Evolutionary conservation across 1,140 invertebrate genomes (phyloP), one percentile per base, ranked within the genome.

Genomic region (Drosophila tsacasi): DNA sequence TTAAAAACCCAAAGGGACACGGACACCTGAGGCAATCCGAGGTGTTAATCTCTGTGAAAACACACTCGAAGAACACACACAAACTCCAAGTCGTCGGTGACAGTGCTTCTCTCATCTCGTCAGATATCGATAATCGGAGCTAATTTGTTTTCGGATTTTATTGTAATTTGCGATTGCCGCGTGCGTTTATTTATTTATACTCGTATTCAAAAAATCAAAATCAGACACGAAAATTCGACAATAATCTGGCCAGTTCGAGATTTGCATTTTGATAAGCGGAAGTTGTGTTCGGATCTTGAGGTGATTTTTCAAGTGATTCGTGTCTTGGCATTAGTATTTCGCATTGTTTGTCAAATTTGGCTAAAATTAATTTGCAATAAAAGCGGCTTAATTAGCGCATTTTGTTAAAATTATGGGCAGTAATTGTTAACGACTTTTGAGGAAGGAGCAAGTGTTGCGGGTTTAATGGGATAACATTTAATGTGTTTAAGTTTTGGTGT

Each of bases 201-300:
- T 46, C 55, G 57, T 64, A 73, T 39, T 62, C 40, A 52, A n/a
- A 72, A 75, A 76, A 40, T 57, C 49, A 19, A 63, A 76, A 63
- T 59, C 42, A 42, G 25, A 46, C 39, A 52, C 40, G 37, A 27
- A 47, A 65, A 67, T 37, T 55, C 40, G 58, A 35, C 65, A 72
- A 74, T 64, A 66, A 68, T 65, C 75, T 76, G 69, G 79, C 79
- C 58, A 35, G 54, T 30, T 57, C 44, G 42, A 76, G 72, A 77
- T 84, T 83, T 80, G 76, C 62, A 73, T 83, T 83, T 80, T 83
- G 84, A 87, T 89, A 89, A 89, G 77, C 83, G 83, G 83, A 87
- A 87, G 83, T 79, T 62, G 60, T 81, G 46, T 9, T 27, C 61
- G 46, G 74, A 42, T 17, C 25, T 50, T 49, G 27, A 54, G 65